phyloP scores from a whole-genome alignment of 30 jellyfish, hydroid and myxozoan genomes.

The Aurelia sp. region DNA sequence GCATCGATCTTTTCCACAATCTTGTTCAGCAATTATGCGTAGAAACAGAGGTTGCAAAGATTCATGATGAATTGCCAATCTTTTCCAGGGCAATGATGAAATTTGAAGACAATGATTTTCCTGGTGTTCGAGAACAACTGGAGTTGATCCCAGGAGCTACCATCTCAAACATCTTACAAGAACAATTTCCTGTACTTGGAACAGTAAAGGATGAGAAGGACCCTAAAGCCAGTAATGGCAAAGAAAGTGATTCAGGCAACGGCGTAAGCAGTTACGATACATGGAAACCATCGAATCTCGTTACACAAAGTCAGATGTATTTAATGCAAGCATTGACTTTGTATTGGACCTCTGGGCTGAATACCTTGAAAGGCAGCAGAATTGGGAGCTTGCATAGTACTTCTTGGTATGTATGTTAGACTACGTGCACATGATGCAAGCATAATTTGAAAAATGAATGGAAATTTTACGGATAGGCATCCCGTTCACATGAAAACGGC shows the following conservation, averaged over 20 bases:
- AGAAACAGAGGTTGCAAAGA: background rate
- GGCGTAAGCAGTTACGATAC: conserved; percentile 34
- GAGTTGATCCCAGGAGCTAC: conserved; percentile 97
- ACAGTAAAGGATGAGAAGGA: conserved; percentile 89
- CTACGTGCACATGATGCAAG: too few relatives aligned
- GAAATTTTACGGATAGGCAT: too few relatives aligned
- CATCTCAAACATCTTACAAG: conserved; percentile 83
- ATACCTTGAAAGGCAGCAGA: conserved; percentile 95
- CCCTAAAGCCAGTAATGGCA: conserved; percentile 1
- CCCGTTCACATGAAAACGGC: too few relatives aligned
- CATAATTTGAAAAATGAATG: too few relatives aligned
- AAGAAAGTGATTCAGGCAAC: conserved; percentile 37
- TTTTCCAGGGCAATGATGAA: conserved; percentile 88
- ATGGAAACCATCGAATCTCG: conserved; percentile 80
- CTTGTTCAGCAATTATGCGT: background rate
- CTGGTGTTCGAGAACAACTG: conserved; percentile 92
- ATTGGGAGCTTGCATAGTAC: conserved; percentile 97
- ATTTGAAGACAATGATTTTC: conserved; percentile 97
- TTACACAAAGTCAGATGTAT: conserved; percentile 80
- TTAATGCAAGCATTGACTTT: conserved; percentile 93
- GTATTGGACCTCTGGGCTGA: conserved; percentile 98
- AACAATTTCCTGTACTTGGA: conserved; percentile 99
- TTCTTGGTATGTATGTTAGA: conserved; percentile 73
- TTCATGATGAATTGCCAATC: background rate
- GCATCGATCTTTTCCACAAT: too few relatives aligned